These are phyloP conservation scores for Heliopora coerulea DNA, from an alignment of 92 coral and sea anemone genomes.

Conservation along the genomic window DNA sequence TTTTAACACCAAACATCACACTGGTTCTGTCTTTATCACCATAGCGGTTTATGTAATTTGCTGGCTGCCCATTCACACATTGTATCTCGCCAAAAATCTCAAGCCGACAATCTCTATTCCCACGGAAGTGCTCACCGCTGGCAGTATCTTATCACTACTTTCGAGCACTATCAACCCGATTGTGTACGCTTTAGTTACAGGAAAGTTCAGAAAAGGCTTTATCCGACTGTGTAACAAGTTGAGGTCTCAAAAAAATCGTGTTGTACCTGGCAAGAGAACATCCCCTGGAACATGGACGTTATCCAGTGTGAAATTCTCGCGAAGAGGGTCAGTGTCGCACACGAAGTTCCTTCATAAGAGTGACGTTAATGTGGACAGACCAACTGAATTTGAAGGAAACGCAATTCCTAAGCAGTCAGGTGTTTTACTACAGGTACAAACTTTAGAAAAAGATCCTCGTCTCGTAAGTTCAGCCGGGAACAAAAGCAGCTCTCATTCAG, in stretches of 20 bases:
- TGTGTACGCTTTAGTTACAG: constrained; percentile 85
- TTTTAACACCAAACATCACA: constrained; percentile 62
- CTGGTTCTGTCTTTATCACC: constrained; percentile 77
- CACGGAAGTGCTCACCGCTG: constrained; percentile 46
- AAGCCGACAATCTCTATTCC: constrained; percentile 55
- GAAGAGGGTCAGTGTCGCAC: constrained; percentile 42
- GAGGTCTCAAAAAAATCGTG: constrained; percentile 46
- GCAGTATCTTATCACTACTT: constrained; percentile 64
- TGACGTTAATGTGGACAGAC: constrained; percentile 20
- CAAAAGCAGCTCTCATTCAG: not conserved
- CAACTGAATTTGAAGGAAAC: constrained; percentile 22
- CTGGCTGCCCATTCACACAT: constrained; percentile 82
- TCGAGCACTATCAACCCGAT: constrained; percentile 84
- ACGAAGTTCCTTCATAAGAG: constrained; percentile 12
- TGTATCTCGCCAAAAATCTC: constrained; percentile 58
- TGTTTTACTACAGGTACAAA: constrained; percentile 27
- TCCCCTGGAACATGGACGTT: constrained; percentile 62
- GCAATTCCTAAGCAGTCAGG: constrained; percentile 12
- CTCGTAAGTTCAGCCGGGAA: constrained; percentile 18
- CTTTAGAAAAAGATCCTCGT: constrained; percentile 16
- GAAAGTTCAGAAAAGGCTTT: constrained; percentile 80
- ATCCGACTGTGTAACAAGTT: constrained; percentile 62
- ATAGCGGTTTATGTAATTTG: constrained; percentile 75
- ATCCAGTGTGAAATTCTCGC: constrained; percentile 66
- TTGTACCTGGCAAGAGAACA: constrained; percentile 24